phyloP scores from a whole-genome alignment of 2,797 vertebrate genomes.

The Diplodus sargus region DNA sequence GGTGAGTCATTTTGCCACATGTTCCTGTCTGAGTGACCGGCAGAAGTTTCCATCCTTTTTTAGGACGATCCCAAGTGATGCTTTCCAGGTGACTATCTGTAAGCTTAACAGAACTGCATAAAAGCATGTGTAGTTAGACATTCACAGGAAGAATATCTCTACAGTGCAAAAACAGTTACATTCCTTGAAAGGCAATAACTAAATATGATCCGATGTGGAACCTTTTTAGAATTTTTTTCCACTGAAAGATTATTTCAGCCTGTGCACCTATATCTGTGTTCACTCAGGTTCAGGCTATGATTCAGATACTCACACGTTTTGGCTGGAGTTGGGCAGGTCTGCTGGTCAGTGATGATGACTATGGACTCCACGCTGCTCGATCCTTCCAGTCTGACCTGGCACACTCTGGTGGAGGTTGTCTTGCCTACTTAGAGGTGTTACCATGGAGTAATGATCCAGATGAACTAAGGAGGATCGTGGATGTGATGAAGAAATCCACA shows the following conservation, averaged over 20 bases:
- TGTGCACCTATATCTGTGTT: neutral
- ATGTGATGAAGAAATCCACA: conserved; percentile 60
- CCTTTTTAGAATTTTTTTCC: neutral
- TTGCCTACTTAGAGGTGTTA: conserved; percentile 76
- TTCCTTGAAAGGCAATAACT: neutral
- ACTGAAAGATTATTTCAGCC: neutral
- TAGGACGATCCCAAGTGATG: conserved; percentile 76
- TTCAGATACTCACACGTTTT: conserved; percentile 77
- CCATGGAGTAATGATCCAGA: conserved; percentile 56
- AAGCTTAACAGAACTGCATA: neutral
- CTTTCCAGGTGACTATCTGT: conserved; percentile 63
- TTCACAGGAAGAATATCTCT: neutral
- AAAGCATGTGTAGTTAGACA: neutral
- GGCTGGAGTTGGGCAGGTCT: conserved; percentile 81
- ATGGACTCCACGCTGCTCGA: conserved; percentile 75
- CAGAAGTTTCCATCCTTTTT: conserved; percentile 56
- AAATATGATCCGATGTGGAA: neutral
- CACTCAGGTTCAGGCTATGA: conserved; percentile 65
- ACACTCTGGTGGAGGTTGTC: conserved; percentile 59
- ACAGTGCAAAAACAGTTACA: too few species aligned
- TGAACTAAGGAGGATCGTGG: conserved; percentile 55
- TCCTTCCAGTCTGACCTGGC: conserved; percentile 66
- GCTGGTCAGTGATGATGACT: conserved; percentile 79
- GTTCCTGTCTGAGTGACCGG: conserved; percentile 56
- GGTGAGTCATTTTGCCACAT: conserved; percentile 57